phyloP scores from a whole-genome alignment of 1,140 invertebrate species.

The Macrotrachela quadricornifera region DNA sequence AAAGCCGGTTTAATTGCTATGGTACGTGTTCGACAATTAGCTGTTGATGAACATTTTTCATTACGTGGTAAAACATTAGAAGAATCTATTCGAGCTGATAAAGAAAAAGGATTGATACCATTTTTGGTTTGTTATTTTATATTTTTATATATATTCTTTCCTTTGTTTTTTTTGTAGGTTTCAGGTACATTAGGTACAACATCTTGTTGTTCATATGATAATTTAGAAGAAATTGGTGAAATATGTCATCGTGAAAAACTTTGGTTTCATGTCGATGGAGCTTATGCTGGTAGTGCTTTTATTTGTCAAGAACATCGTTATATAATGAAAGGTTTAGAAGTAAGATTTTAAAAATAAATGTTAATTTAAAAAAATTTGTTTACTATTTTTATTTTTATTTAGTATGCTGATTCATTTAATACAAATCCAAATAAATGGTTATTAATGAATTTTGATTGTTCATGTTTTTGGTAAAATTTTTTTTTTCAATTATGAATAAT shows the following conservation, averaged over 20 bases:
- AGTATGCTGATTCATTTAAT: slow-evolving; percentile 66
- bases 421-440: slow-evolving; percentile 94
- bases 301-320: slow-evolving; percentile 78
- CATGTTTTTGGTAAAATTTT: slow-evolving; percentile 19
- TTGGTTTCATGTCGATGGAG: slow-evolving; percentile 81
- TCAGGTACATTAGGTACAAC: slow-evolving; percentile 72
- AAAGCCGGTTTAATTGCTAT: slow-evolving; percentile 83
- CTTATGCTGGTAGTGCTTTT: slow-evolving; percentile 67
- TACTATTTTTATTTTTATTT: slow-evolving; percentile 4
- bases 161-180: slow-evolving; percentile 34
- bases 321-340: slow-evolving; percentile 62
- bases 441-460: slow-evolving; percentile 81
- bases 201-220: slow-evolving; percentile 66
- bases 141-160: background rate
- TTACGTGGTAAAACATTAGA: slow-evolving; percentile 64
- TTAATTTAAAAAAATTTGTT: background rate
- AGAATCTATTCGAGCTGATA: slow-evolving; percentile 43
- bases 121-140: slow-evolving; percentile 59
- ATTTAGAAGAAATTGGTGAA: slow-evolving; percentile 58
- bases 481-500: background rate
- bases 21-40: slow-evolving; percentile 82
- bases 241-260: slow-evolving; percentile 50
- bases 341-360: background rate
- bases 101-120: slow-evolving; percentile 54
- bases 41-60: slow-evolving; percentile 75